Evolutionary conservation across 2,888 invertebrate species (phyloP).

Genomic region (Chrysina gloriosa): DNA sequence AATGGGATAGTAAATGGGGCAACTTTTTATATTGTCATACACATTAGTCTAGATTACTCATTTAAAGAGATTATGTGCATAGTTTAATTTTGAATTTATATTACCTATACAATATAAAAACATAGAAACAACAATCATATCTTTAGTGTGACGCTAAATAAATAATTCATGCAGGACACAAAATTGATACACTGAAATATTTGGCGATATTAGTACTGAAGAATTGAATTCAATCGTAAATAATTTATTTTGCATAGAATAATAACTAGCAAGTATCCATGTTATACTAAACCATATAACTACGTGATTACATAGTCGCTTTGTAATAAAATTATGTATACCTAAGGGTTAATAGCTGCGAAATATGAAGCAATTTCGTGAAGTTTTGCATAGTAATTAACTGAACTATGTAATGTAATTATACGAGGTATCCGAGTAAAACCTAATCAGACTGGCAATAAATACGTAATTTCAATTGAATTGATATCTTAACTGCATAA

Average conservation of each 20-base stretch:
- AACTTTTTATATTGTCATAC: too few relatives aligned
- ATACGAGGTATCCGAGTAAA: background rate
- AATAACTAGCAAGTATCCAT: background rate
- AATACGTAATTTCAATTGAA: background rate
- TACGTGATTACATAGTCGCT: background rate
- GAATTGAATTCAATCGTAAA: constrained; percentile 11
- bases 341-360: constrained; percentile 14
- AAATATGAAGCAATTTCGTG: constrained; percentile 10
- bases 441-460: background rate
- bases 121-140: too few relatives aligned
- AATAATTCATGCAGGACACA: background rate
- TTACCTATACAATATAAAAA: too few relatives aligned
- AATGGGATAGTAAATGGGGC: too few relatives aligned
- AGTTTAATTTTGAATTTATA: too few relatives aligned
- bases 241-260: constrained; percentile 6
- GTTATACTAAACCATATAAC: background rate
- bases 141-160: too few relatives aligned
- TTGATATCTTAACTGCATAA: background rate
- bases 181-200: background rate
- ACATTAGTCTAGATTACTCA: too few relatives aligned
- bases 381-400: constrained; percentile 1
- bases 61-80: too few relatives aligned
- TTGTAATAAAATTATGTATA: constrained; percentile 9
- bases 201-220: background rate
- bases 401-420: constrained; percentile 10